These are phyloP conservation scores for Cheilosia grossa DNA, from an alignment of 2,888 invertebrate genomes.

Conservation along the genomic window DNA sequence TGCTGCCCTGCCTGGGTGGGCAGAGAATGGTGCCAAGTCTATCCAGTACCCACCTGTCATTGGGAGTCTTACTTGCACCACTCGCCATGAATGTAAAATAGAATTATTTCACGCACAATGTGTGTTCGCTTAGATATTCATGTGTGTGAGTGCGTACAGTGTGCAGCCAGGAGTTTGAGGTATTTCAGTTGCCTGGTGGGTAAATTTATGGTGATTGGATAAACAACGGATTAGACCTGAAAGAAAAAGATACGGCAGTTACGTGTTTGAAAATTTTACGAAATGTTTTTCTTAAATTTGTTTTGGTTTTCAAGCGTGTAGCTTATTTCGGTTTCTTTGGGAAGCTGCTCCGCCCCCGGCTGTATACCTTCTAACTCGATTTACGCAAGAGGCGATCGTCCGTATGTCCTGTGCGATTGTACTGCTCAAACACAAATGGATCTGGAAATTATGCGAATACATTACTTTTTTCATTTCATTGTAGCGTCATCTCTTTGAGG, in stretches of 20 bases:
- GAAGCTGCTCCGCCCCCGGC: neutral
- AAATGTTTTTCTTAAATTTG: neutral
- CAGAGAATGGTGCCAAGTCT: conserved; percentile 45
- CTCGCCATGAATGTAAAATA: conserved; percentile 67
- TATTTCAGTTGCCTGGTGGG: conserved; percentile 34
- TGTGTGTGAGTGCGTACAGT: conserved; percentile 5
- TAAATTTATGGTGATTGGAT: conserved; percentile 64
- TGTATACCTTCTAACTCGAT: too few species aligned
- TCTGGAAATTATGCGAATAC: too few species aligned
- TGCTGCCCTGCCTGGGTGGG: conserved; percentile 31
- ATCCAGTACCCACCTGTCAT: conserved; percentile 50
- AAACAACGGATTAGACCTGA: conserved; percentile 47
- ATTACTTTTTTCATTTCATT: too few species aligned
- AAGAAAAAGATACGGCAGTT: conserved; percentile 7
- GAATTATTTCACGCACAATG: conserved; percentile 69
- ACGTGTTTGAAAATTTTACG: neutral
- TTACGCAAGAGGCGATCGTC: too few species aligned
- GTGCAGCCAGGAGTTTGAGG: neutral
- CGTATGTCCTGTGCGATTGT: too few species aligned
- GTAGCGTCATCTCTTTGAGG: too few species aligned
- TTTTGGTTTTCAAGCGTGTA: neutral
- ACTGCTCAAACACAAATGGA: too few species aligned
- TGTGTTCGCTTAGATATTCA: conserved; percentile 28
- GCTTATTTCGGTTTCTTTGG: neutral
- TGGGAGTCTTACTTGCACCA: conserved; percentile 57